phyloP scores from a whole-genome alignment of 1,140 invertebrate genomes.

The Campodea augens region DNA sequence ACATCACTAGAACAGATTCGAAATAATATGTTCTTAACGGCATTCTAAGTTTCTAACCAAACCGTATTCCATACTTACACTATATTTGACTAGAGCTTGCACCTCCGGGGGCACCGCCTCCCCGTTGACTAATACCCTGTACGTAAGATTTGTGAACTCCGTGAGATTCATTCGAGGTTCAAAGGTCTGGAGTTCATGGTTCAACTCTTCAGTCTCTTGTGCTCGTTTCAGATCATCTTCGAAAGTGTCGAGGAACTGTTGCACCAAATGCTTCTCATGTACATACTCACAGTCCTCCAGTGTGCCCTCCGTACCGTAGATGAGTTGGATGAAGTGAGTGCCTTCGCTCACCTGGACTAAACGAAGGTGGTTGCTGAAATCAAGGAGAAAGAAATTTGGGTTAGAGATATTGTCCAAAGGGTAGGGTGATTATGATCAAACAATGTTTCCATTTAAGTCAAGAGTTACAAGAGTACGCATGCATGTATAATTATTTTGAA shows the following conservation, averaged over 20 bases:
- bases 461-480: not conserved
- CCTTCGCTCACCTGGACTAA: slow-evolving; percentile 43
- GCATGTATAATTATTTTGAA: not conserved
- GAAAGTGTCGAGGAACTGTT: slow-evolving; percentile 33
- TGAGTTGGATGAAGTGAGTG: slow-evolving; percentile 40
- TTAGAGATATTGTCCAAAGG: not conserved
- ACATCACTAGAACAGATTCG: no score
- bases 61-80: no score
- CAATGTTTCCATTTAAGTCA: no score
- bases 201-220: slow-evolving; percentile 1
- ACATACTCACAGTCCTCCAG: slow-evolving; percentile 45
- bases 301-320: slow-evolving; percentile 34
- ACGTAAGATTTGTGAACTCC: slow-evolving; percentile 23
- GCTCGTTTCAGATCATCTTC: slow-evolving; percentile 30
- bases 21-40: no score
- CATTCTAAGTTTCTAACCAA: no score
- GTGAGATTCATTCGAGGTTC: no score
- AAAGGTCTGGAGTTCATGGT: no score
- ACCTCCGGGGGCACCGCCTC: slow-evolving; percentile 23
- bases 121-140: slow-evolving; percentile 25
- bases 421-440: not conserved
- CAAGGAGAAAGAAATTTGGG: slow-evolving; percentile 15
- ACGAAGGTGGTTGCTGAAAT: slow-evolving; percentile 30
- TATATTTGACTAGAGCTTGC: no score
- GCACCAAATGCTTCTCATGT: slow-evolving; percentile 26